Evolutionary conservation across 2,797 vertebrate species (phyloP).

Genomic region (Atherinosoma microstoma): DNA sequence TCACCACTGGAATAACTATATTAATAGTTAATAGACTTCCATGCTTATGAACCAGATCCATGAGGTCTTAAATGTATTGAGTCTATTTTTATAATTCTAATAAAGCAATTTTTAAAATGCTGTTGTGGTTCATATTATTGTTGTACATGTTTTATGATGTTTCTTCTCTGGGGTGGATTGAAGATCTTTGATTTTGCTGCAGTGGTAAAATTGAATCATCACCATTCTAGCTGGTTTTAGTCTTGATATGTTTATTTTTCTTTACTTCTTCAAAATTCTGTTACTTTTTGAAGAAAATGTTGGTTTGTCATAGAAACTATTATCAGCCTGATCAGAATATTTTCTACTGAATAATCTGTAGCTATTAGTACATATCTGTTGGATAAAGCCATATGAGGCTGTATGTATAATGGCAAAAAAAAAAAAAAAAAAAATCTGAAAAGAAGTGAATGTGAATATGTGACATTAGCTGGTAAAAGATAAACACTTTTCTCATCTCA

Average conservation of each 20-base stretch:
- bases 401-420: too few relatives aligned
- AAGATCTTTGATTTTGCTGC: not conserved
- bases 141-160: conserved; percentile 14
- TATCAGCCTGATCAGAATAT: too few relatives aligned
- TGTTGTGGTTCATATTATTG: conserved; percentile 27
- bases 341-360: too few relatives aligned
- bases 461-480: too few relatives aligned
- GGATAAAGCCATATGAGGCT: too few relatives aligned
- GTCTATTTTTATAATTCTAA: conserved; percentile 68
- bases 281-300: not conserved
- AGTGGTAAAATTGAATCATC: too few relatives aligned
- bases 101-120: conserved; percentile 77
- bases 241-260: not conserved
- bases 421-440: too few relatives aligned
- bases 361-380: too few relatives aligned
- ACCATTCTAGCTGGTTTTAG: too few relatives aligned
- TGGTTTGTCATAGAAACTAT: not conserved
- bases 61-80: conserved; percentile 56
- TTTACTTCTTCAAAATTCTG: not conserved
- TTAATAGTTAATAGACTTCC: conserved; percentile 69
- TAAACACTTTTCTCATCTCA: too few relatives aligned
- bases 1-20: conserved; percentile 62
- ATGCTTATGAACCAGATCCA: conserved; percentile 48
- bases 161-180: not conserved
- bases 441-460: too few relatives aligned